Percentiles rank a stretch among this genome's conserved stretches.
Evolutionary conservation across 1,140 invertebrate genomes (phyloP).

Genomic region (Triops longicaudatus): DNA sequence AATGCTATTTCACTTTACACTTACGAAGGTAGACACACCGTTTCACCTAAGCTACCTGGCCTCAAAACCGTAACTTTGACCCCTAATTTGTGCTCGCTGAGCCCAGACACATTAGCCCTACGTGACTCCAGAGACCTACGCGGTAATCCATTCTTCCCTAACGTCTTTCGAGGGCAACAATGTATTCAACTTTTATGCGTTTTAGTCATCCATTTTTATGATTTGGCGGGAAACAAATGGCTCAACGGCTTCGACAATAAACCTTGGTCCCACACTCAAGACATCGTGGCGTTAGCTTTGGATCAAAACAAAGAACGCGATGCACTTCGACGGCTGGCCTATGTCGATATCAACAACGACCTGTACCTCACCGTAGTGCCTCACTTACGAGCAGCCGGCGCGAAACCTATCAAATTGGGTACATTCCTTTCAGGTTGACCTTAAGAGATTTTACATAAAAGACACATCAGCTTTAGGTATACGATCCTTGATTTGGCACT

Average conservation of each 20-base stretch:
- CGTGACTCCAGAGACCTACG: slow-evolving; percentile 6
- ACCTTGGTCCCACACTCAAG: background rate
- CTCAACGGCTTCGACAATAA: slow-evolving; percentile 38
- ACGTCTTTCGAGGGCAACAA: too few relatives aligned
- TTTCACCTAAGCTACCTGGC: background rate
- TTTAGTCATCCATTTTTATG: slow-evolving; percentile 58
- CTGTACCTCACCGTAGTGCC: slow-evolving; percentile 63
- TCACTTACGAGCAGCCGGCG: slow-evolving; percentile 45
- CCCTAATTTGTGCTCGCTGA: slow-evolving; percentile 2
- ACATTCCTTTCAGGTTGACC: slow-evolving; percentile 33
- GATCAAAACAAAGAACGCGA: slow-evolving; percentile 30
- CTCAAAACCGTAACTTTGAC: background rate
- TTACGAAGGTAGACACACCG: slow-evolving; percentile 33
- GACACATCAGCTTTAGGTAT: slow-evolving; percentile 38
- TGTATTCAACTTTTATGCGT: slow-evolving; percentile 31
- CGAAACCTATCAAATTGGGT: slow-evolving; percentile 65
- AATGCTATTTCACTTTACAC: slow-evolving; percentile 32
- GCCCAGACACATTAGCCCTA: slow-evolving; percentile 6
- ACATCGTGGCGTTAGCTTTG: slow-evolving; percentile 27
- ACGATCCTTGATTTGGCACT: slow-evolving; percentile 71
- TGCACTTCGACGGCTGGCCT: slow-evolving; percentile 55
- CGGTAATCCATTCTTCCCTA: background rate
- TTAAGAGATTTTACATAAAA: background rate
- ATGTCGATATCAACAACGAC: slow-evolving; percentile 74
- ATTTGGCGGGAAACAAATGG: slow-evolving; percentile 69